These are phyloP conservation scores for Miniopterus natalensis DNA, from an alignment of 2,113 vertebrate genomes.

Conservation along the genomic window DNA sequence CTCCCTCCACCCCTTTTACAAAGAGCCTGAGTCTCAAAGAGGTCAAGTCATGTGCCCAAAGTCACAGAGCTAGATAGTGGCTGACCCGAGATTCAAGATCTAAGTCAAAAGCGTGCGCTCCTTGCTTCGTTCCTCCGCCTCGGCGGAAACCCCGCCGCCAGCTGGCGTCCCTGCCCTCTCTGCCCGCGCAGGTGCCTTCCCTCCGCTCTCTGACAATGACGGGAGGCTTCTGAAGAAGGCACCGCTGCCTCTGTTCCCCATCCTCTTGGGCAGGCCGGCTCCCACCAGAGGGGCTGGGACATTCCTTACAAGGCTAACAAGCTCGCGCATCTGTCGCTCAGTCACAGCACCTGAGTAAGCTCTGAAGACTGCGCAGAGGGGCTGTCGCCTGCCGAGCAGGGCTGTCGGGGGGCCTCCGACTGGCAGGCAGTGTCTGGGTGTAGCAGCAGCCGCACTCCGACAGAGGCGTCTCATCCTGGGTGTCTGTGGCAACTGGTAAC, in stretches of 20 bases:
- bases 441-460: not conserved
- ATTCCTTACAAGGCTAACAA: constrained; percentile 67
- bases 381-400: not conserved
- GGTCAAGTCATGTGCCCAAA: not conserved
- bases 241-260: not conserved
- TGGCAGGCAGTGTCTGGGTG: not conserved
- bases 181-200: constrained; percentile 10
- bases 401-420: not conserved
- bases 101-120: not conserved
- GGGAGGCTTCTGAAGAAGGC: constrained; percentile 11
- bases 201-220: not conserved
- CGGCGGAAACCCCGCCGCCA: not conserved
- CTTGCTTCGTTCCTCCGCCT: not conserved
- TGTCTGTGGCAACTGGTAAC: not conserved
- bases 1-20: not conserved
- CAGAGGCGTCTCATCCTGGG: not conserved
- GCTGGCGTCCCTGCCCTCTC: not conserved
- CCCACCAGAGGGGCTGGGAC: constrained; percentile 33
- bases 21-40: not conserved
- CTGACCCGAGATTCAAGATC: not conserved
- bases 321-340: constrained; percentile 50
- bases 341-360: not conserved
- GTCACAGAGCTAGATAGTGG: not conserved
- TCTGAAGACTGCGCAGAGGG: not conserved
- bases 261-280: constrained; percentile 22